These are phyloP conservation scores for Enteromius unitaeniatus DNA, from an alignment of 2,797 vertebrate genomes.

Conservation along the genomic window DNA sequence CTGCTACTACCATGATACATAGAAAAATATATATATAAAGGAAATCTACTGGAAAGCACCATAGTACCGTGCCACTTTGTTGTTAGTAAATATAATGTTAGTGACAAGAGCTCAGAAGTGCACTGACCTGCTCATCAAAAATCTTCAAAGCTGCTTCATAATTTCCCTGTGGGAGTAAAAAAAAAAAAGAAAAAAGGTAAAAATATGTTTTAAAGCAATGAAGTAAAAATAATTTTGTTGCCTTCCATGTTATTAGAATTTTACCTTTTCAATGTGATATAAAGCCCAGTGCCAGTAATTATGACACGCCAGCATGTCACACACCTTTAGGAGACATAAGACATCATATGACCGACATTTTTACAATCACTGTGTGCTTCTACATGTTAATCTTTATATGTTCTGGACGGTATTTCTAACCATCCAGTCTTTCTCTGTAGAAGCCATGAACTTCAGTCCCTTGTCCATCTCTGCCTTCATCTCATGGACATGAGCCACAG, in stretches of 20 bases:
- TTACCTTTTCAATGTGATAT: slow-evolving; percentile 92
- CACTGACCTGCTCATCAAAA: slow-evolving; percentile 88
- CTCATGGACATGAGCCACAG: slow-evolving; percentile 90
- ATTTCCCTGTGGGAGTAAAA: slow-evolving; percentile 79
- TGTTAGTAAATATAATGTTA: neutral
- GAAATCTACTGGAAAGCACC: neutral
- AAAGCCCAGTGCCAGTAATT: slow-evolving; percentile 98
- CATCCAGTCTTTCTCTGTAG: slow-evolving; percentile 88
- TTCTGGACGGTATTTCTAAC: slow-evolving; percentile 68
- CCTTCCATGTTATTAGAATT: neutral
- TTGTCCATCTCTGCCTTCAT: slow-evolving; percentile 88
- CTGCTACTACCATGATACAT: neutral
- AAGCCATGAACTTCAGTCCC: slow-evolving; percentile 88
- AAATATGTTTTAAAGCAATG: neutral
- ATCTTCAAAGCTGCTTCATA: slow-evolving; percentile 89
- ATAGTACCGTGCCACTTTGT: neutral
- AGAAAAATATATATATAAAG: neutral
- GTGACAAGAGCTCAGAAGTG: neutral
- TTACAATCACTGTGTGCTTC: neutral
- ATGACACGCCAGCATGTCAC: slow-evolving; percentile 89
- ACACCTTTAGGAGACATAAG: slow-evolving; percentile 72
- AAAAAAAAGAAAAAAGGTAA: no score
- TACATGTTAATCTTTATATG: neutral
- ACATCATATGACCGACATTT: neutral
- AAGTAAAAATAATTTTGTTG: no score